Percentiles rank a stretch among this genome's conserved stretches.
Conservation (phyloP, 2,888 invertebrate species). For the Nemotelus nigrinus region DNA sequence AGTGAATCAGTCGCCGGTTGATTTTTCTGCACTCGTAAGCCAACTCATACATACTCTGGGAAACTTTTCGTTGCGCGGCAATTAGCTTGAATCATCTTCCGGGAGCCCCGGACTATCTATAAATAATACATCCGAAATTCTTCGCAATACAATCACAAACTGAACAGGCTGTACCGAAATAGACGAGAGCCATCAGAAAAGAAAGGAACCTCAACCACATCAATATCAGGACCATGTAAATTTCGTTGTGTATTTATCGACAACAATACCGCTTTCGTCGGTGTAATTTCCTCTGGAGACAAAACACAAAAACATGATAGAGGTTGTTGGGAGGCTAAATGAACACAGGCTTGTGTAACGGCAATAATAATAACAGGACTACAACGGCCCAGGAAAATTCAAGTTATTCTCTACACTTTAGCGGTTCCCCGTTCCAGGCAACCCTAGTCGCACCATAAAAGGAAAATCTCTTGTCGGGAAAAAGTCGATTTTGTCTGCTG, state of each 20-base stretch:
- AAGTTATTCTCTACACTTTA: conserved; percentile 8
- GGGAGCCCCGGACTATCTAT: conserved; percentile 10
- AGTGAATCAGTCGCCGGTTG: no score
- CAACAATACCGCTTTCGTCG: no score
- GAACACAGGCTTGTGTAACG: not conserved
- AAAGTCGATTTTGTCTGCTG: conserved; percentile 41
- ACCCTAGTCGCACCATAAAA: conserved; percentile 18
- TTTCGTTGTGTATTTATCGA: no score
- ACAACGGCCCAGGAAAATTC: conserved; percentile 25
- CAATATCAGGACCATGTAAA: no score
- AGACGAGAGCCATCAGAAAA: not conserved
- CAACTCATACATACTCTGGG: not conserved
- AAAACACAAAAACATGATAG: conserved; percentile 17
- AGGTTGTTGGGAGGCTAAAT: not conserved
- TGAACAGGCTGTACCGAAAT: not conserved
- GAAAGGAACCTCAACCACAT: not conserved
- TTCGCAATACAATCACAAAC: not conserved
- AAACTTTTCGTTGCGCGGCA: conserved; percentile 4
- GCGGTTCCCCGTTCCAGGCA: not conserved
- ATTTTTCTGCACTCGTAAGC: no score
- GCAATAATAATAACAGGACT: not conserved
- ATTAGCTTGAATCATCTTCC: conserved; percentile 12
- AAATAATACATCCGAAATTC: conserved; percentile 14
- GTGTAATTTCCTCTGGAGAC: not conserved
- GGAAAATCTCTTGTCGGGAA: conserved; percentile 25